Evolutionary conservation across 2,888 invertebrate species (phyloP), one percentile per base, ranked within the genome.

Genomic region (Diarsia brunnea): DNA sequence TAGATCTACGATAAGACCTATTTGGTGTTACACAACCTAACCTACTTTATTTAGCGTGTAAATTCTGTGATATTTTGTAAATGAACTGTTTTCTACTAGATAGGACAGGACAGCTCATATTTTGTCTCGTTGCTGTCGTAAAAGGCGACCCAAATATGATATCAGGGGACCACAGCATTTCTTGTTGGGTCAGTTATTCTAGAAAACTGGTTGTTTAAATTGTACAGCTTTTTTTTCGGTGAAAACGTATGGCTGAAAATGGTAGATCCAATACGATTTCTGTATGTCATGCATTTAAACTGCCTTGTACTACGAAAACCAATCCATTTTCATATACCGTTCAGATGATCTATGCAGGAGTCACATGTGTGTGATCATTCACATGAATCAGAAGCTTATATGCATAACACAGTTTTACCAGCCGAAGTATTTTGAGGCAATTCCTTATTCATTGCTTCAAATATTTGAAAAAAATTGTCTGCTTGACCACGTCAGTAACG

Each of bases 11-110:
- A 82, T 77, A 77, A 77, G 14, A 76, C 43, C 49, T 19, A 64
- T 75, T 75, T 75, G 24, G 24, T 43, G 75, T 77, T 81, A 75
- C 47, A 43, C 24, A 75, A 75, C 43, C 49, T 64, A 82, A 64
- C 76, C 55, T 43, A 76, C 63, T 51, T 77, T 82, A 82, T 76
- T 75, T 11, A 64, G 38, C 55, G 82, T 38, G n/a, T 51, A 77
- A 82, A 75, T 58, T 31, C n/a, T 21, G 76, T 55, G 24, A 75
- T 82, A 77, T 55, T 77, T 77, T 43, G 63, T 75, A 55, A 63
- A 49, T 14, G n/a, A 21, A 49, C 53, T 47, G 75, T 61, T 81
- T 81, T 55, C n/a, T 53, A 38, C 27, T 45, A 55, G 27, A 75
- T 45, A 24, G 21, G 31, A 51, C 12, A 24, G 21, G 31, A 51